phyloP scores from a whole-genome alignment of 1,140 invertebrate genomes.

The Papilio polyxenes region DNA sequence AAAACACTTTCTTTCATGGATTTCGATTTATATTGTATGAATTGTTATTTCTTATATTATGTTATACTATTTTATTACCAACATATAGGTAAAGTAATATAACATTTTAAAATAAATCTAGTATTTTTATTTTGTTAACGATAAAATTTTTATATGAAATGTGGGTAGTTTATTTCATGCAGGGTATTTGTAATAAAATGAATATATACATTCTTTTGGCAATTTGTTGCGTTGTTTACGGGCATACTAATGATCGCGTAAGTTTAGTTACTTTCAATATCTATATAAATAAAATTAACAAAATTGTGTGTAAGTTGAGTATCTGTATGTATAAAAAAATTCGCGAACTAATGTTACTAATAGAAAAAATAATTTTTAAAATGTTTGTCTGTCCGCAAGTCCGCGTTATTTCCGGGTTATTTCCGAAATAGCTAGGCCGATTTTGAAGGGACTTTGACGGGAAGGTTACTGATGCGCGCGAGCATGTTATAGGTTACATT shows the following conservation, averaged over 20 bases:
- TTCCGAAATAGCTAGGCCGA: too few species aligned
- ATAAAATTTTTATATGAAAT: background rate
- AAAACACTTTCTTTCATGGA: background rate
- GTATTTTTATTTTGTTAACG: background rate
- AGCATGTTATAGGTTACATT: too few species aligned
- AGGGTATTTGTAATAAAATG: constrained; percentile 15
- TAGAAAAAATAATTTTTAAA: too few species aligned
- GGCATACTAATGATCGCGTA: constrained; percentile 17
- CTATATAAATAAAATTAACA: too few species aligned
- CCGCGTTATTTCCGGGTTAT: too few species aligned
- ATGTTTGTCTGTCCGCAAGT: too few species aligned
- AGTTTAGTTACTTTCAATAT: constrained; percentile 1
- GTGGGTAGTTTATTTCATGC: background rate
- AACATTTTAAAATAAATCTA: background rate
- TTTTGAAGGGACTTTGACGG: too few species aligned
- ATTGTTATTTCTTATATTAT: background rate
- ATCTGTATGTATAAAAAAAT: too few species aligned
- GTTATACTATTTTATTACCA: background rate
- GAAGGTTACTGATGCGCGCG: too few species aligned
- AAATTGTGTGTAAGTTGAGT: too few species aligned
- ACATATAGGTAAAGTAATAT: background rate
- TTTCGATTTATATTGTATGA: background rate
- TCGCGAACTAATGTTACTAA: too few species aligned
- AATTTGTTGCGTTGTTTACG: constrained; percentile 17
- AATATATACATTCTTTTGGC: background rate